These are phyloP conservation scores for Andrena minutula DNA, from an alignment of 2,888 invertebrate species.

Conservation along the genomic window DNA sequence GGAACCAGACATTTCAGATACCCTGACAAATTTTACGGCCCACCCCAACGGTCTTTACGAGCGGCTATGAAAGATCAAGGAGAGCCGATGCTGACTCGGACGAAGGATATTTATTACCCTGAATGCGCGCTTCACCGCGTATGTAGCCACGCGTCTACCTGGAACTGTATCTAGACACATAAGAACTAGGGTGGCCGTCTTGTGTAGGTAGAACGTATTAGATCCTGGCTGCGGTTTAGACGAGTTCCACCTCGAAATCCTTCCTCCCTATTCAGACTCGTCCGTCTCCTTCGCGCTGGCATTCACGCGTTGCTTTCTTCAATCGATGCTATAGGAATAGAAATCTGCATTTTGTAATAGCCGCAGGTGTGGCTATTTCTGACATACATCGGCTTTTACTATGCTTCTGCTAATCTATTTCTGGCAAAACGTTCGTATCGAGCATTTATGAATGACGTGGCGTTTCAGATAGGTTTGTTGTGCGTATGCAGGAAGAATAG, in stretches of 20 bases:
- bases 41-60: slow-evolving; percentile 76
- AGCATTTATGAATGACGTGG: not conserved
- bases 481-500: no score
- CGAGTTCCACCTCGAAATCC: slow-evolving; percentile 51
- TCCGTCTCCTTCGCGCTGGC: not conserved
- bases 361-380: slow-evolving; percentile 5
- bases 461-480: no score
- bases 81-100: slow-evolving; percentile 76
- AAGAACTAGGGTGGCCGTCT: slow-evolving; percentile 18
- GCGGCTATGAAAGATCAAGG: slow-evolving; percentile 80
- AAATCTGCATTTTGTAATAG: slow-evolving; percentile 3
- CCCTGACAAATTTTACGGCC: slow-evolving; percentile 77
- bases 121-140: slow-evolving; percentile 62
- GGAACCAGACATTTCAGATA: slow-evolving; percentile 66
- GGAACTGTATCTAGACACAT: slow-evolving; percentile 20
- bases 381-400: not conserved
- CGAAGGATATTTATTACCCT: slow-evolving; percentile 80
- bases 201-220: slow-evolving; percentile 61
- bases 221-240: slow-evolving; percentile 67
- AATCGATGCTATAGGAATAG: not conserved
- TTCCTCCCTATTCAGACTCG: slow-evolving; percentile 9
- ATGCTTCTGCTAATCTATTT: not conserved
- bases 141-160: slow-evolving; percentile 39
- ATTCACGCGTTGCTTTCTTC: not conserved
- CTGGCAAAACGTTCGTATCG: not conserved